phyloP scores from a whole-genome alignment of 2,888 invertebrate species.

The Epiblema foenella region DNA sequence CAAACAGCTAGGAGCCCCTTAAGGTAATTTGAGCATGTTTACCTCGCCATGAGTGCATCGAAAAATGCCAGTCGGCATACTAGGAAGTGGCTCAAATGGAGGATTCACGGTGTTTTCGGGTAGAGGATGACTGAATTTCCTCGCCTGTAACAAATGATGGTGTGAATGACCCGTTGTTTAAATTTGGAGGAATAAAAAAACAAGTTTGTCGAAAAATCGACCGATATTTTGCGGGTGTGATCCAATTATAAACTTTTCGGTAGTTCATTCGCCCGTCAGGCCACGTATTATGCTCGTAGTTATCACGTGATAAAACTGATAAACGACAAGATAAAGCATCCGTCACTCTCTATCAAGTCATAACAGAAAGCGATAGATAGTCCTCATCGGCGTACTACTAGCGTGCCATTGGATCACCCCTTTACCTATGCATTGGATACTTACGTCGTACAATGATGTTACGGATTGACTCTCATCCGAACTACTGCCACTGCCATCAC shows the following conservation, averaged over 20 bases:
- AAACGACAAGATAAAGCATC: no score
- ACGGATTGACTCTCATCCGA: not conserved
- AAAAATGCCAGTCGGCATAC: slow-evolving; percentile 68
- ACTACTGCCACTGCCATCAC: not conserved
- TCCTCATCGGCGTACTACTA: not conserved
- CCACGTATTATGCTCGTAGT: no score
- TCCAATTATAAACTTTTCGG: no score
- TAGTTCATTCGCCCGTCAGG: not conserved
- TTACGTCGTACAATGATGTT: slow-evolving; percentile 2
- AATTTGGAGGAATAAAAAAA: no score
- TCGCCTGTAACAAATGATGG: slow-evolving; percentile 55
- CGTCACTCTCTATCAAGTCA: no score
- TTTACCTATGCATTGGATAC: not conserved
- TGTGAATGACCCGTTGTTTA: no score
- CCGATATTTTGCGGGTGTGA: no score
- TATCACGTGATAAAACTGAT: no score
- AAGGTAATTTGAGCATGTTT: slow-evolving; percentile 5
- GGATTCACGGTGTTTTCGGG: slow-evolving; percentile 52
- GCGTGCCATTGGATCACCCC: not conserved
- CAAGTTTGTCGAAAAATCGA: no score
- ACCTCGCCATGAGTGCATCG: slow-evolving; percentile 68
- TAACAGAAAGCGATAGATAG: no score
- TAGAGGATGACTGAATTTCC: slow-evolving; percentile 64
- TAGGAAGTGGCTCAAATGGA: slow-evolving; percentile 56
- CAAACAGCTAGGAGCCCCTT: no score